Evolutionary conservation across 1,140 invertebrate genomes (phyloP).

Genomic region (Frieseomelitta varia): DNA sequence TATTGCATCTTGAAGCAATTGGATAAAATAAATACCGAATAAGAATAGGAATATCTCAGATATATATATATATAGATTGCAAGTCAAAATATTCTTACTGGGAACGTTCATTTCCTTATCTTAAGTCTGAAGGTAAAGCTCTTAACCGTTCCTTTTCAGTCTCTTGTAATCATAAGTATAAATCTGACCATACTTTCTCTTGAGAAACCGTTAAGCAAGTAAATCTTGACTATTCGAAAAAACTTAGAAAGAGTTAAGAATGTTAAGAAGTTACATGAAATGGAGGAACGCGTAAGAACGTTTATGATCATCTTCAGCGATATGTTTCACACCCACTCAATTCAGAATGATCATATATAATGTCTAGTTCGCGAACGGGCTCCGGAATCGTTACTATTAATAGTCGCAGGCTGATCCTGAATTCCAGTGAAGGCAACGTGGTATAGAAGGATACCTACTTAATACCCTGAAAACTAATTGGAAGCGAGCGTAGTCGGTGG

Average conservation of each 20-base stretch:
- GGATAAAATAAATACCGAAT: background rate
- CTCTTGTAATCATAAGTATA: background rate
- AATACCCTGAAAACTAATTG: slow-evolving; percentile 64
- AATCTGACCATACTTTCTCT: slow-evolving; percentile 1
- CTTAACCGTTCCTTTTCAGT: background rate
- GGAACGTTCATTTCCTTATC: background rate
- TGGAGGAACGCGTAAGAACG: background rate
- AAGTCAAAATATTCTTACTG: background rate
- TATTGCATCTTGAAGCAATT: background rate
- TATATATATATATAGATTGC: background rate
- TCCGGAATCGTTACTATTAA: background rate
- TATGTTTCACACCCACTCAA: background rate
- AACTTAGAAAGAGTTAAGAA: background rate
- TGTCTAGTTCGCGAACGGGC: background rate
- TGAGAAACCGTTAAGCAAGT: background rate
- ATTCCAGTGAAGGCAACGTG: slow-evolving; percentile 15
- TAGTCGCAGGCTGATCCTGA: slow-evolving; percentile 2
- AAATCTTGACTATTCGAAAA: background rate
- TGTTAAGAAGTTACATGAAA: background rate
- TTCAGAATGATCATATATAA: background rate
- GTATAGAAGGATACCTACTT: slow-evolving; percentile 47
- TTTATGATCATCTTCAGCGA: background rate
- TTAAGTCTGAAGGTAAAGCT: too few relatives aligned
- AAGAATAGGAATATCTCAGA: background rate
- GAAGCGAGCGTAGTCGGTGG: slow-evolving; percentile 58